Evolutionary conservation across 1,140 invertebrate genomes (phyloP).

Genomic region (Cepaea nemoralis): DNA sequence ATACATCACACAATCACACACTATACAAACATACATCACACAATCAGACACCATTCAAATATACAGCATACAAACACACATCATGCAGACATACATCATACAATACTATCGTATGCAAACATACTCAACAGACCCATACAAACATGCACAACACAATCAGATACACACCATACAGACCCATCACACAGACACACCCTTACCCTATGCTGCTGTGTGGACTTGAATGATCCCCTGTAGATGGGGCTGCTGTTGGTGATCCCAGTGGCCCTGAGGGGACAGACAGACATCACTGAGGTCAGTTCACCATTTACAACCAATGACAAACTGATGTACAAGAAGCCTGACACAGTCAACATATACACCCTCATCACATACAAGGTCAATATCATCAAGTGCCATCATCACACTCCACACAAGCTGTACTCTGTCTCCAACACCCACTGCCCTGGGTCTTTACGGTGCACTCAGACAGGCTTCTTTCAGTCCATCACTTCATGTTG

Average conservation of each 20-base stretch:
- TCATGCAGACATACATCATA: no score
- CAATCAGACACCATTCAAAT: neutral
- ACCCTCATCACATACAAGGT: no score
- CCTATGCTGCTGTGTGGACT: constrained; percentile 11
- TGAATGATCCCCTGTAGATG: neutral
- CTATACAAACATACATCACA: neutral
- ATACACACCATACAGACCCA: no score
- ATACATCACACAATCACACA: no score
- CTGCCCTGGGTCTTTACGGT: no score
- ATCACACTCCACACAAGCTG: neutral
- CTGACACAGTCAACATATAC: neutral
- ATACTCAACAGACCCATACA: neutral
- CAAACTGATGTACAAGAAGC: neutral
- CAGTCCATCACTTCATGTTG: no score
- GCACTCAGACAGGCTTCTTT: no score
- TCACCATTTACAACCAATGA: no score
- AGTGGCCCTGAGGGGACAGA: neutral
- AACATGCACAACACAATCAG: neutral
- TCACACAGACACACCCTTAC: neutral
- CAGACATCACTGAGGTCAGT: neutral
- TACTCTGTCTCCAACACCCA: neutral
- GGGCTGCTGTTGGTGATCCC: neutral
- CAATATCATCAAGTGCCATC: neutral
- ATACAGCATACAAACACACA: no score
- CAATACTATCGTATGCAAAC: no score